Conservation (phyloP, 1,140 invertebrate genomes). For the Cydia strobilella region DNA sequence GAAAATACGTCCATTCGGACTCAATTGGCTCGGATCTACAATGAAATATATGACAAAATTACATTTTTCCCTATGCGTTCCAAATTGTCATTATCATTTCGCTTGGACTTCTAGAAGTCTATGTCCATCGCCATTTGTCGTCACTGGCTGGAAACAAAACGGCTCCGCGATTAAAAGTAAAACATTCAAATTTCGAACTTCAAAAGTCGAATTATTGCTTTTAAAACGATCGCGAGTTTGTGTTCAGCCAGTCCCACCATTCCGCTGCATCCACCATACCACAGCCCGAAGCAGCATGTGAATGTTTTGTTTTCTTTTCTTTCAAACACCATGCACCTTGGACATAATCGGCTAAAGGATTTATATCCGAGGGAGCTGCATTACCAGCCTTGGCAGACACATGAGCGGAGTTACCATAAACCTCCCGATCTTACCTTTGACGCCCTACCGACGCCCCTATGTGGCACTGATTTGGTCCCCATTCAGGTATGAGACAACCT, state of each 20-base stretch:
- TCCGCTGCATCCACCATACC: constrained; percentile 72
- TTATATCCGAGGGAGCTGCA: constrained; percentile 76
- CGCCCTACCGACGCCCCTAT: constrained; percentile 67
- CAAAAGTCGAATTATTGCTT: constrained; percentile 5
- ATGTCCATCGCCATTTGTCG: constrained; percentile 58
- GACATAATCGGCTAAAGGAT: constrained; percentile 74
- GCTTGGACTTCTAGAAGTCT: constrained; percentile 73
- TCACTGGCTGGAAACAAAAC: constrained; percentile 50
- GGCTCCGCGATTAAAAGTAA: constrained; percentile 54
- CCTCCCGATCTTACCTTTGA: constrained; percentile 78
- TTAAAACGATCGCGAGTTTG: constrained; percentile 54
- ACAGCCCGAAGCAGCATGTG: constrained; percentile 77
- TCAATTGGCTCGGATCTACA: constrained; percentile 40
- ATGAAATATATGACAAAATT: constrained; percentile 41
- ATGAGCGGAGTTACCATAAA: constrained; percentile 76
- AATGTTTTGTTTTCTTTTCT: constrained; percentile 79
- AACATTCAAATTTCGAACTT: neutral
- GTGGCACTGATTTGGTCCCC: constrained; percentile 84
- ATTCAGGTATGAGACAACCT: constrained; percentile 83
- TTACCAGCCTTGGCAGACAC: constrained; percentile 73
- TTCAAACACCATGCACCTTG: constrained; percentile 77
- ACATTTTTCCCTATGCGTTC: constrained; percentile 62
- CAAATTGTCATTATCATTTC: constrained; percentile 52
- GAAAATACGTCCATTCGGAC: constrained; percentile 53
- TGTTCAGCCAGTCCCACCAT: constrained; percentile 49